These are phyloP conservation scores for Aurelia aurita complex sp. Pacific DNA, from an alignment of 30 jellyfish, hydroid and myxozoan genomes.

Conservation along the genomic window DNA sequence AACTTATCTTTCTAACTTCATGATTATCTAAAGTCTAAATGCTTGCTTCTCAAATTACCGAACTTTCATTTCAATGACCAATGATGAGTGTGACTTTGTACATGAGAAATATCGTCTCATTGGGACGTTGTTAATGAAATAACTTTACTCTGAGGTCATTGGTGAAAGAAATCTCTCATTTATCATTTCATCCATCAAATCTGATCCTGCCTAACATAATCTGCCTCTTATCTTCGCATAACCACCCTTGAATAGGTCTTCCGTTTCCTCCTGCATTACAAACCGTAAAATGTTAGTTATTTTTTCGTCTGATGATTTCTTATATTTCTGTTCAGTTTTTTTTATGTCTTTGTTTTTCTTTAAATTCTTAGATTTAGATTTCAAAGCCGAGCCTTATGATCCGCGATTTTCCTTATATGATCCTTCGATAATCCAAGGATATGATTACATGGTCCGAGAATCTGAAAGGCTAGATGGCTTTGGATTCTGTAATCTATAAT, in stretches of 20 bases:
- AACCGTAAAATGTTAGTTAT: not conserved
- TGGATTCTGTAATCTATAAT: no score
- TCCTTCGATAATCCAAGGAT: constrained; percentile 40
- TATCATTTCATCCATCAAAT: no score
- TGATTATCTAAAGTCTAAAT: no score
- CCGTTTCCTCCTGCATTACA: not conserved
- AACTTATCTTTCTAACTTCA: no score
- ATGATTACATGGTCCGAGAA: constrained; percentile 76
- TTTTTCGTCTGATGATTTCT: not conserved
- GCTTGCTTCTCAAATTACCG: no score
- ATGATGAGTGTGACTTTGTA: constrained; percentile 2
- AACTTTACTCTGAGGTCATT: constrained; percentile 22
- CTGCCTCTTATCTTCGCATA: not conserved
- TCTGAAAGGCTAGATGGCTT: constrained; percentile 25
- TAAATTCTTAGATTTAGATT: not conserved
- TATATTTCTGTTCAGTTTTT: not conserved
- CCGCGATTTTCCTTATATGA: constrained; percentile 74
- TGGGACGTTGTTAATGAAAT: not conserved
- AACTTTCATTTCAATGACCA: not conserved
- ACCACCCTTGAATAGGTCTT: not conserved
- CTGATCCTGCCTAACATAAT: no score
- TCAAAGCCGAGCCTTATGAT: constrained; percentile 27
- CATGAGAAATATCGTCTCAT: not conserved
- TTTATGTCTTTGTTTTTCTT: not conserved
- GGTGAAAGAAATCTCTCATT: not conserved